Conservation (phyloP, 2,113 vertebrate species). For the Spermophilus dauricus region DNA sequence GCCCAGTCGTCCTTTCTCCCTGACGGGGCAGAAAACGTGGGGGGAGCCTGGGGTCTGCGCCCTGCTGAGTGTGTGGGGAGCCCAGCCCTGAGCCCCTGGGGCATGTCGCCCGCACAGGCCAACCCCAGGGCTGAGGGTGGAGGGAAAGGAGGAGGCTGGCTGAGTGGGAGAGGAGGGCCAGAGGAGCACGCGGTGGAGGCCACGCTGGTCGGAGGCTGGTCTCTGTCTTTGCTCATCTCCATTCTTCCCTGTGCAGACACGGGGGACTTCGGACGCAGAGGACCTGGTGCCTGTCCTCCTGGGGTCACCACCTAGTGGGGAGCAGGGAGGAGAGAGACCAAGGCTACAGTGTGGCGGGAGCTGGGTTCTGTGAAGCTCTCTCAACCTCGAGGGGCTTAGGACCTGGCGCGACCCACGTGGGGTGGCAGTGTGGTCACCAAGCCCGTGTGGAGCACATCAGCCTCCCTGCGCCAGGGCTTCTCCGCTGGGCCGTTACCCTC, state of each 20-base stretch:
- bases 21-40: too few relatives aligned
- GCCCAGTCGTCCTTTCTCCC: background rate
- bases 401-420: background rate
- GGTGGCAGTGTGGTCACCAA: background rate
- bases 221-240: rapidly evolving
- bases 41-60: too few relatives aligned
- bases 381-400: background rate
- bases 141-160: too few relatives aligned
- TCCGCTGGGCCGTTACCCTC: rapidly evolving
- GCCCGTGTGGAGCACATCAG: too few relatives aligned
- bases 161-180: background rate
- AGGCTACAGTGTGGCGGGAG: background rate
- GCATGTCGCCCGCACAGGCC: too few relatives aligned
- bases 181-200: background rate
- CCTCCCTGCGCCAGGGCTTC: too few relatives aligned
- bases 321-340: too few relatives aligned
- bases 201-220: rapidly evolving
- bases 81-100: background rate
- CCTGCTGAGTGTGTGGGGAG: too few relatives aligned
- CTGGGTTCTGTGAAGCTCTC: background rate
- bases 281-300: rapidly evolving
- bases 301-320: rapidly evolving
- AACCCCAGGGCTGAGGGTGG: background rate
- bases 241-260: background rate
- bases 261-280: background rate